Evolutionary conservation across 2,113 vertebrate species (phyloP).

Genomic region (Crotalus viridis): DNA sequence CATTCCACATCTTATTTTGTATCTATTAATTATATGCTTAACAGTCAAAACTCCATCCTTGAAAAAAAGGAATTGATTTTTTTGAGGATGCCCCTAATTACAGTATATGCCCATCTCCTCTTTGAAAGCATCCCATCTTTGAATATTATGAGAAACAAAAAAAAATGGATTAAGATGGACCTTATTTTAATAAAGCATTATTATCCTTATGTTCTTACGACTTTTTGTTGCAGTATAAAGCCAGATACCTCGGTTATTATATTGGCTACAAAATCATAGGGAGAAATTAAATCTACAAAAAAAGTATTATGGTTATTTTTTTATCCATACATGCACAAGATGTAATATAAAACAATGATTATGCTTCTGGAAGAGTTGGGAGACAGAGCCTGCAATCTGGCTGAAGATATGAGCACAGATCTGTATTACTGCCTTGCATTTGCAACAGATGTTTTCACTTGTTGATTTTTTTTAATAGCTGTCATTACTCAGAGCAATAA

Average conservation of each 20-base stretch:
- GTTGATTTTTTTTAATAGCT: conserved; percentile 17
- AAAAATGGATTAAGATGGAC: background rate
- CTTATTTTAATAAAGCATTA: background rate
- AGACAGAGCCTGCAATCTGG: background rate
- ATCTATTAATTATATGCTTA: background rate
- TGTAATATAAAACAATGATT: conserved; percentile 24
- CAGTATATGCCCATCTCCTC: background rate
- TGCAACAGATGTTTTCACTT: background rate
- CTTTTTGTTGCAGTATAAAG: background rate
- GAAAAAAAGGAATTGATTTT: background rate
- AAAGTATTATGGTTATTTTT: conserved; percentile 15
- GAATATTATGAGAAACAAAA: background rate
- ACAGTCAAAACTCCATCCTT: background rate
- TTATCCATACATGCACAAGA: background rate
- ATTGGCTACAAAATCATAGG: background rate
- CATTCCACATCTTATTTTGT: background rate
- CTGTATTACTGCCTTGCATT: background rate
- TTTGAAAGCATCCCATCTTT: background rate
- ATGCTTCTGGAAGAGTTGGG: conserved; percentile 11
- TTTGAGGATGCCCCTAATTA: background rate
- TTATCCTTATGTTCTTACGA: background rate
- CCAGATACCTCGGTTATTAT: background rate
- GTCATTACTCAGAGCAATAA: background rate
- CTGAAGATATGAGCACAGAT: background rate
- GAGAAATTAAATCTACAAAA: background rate